phyloP scores from a whole-genome alignment of 2,113 vertebrate genomes.

The Phrynocephalus versicolor region DNA sequence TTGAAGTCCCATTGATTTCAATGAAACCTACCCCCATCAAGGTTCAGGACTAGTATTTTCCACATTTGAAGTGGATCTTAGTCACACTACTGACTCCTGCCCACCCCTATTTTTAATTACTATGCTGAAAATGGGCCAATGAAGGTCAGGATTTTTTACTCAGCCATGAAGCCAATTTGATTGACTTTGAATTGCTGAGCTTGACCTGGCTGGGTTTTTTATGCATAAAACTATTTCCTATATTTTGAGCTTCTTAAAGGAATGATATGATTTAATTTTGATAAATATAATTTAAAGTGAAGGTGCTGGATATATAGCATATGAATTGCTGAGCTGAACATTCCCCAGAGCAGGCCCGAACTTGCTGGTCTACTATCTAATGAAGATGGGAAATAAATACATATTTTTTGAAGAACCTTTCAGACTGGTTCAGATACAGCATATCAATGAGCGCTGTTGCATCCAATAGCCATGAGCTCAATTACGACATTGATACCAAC shows the following conservation, averaged over 20 bases:
- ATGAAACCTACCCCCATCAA: constrained; percentile 49
- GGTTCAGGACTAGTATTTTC: constrained; percentile 20
- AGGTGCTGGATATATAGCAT: background rate
- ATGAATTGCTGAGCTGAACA: background rate
- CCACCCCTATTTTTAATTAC: too few relatives aligned
- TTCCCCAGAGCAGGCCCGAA: background rate
- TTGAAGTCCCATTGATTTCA: background rate
- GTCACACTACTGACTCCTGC: background rate
- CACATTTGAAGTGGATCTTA: background rate
- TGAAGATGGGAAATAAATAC: background rate
- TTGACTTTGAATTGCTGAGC: background rate
- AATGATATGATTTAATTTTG: background rate
- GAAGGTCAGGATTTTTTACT: background rate
- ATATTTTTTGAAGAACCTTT: too few relatives aligned
- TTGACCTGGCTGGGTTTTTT: background rate
- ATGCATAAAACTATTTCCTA: too few relatives aligned
- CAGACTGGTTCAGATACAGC: too few relatives aligned
- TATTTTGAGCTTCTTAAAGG: background rate
- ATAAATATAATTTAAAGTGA: background rate
- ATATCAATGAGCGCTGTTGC: too few relatives aligned
- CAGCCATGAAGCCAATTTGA: background rate
- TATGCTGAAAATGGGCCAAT: background rate
- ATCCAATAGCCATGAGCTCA: too few relatives aligned
- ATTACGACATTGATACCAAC: too few relatives aligned
- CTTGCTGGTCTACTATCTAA: background rate